These are phyloP conservation scores for Thaleichthys pacificus DNA, from an alignment of 2,797 vertebrate genomes.

Conservation along the genomic window DNA sequence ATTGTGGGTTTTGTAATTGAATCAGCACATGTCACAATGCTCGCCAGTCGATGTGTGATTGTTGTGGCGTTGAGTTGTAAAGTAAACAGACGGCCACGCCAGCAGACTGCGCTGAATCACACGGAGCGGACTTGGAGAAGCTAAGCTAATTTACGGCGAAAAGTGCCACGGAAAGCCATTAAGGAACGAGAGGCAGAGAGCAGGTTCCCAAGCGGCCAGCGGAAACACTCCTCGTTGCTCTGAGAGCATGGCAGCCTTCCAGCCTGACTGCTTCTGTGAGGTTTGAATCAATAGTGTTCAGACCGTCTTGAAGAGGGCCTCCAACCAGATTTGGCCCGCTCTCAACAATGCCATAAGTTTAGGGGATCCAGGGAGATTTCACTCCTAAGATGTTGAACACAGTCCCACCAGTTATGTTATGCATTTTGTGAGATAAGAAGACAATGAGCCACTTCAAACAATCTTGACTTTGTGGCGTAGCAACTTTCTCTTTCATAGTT, in stretches of 20 bases:
- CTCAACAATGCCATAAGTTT: slow-evolving; percentile 1
- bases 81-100: neutral
- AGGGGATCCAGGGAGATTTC: no score
- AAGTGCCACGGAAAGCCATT: neutral
- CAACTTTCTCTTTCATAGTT: no score
- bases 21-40: no score
- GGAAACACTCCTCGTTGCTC: neutral
- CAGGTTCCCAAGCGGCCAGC: neutral
- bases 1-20: no score
- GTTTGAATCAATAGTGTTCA: neutral
- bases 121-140: neutral
- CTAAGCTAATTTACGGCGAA: neutral
- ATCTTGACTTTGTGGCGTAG: no score
- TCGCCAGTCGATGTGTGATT: neutral
- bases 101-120: neutral
- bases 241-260: slow-evolving; percentile 5
- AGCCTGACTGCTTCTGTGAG: neutral
- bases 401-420: no score
- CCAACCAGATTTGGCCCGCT: neutral
- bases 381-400: no score
- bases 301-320: neutral
- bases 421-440: no score
- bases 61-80: neutral
- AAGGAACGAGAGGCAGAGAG: neutral
- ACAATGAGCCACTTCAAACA: no score